Conservation (phyloP, 2,888 invertebrate genomes). For the Brachyptera risi region DNA sequence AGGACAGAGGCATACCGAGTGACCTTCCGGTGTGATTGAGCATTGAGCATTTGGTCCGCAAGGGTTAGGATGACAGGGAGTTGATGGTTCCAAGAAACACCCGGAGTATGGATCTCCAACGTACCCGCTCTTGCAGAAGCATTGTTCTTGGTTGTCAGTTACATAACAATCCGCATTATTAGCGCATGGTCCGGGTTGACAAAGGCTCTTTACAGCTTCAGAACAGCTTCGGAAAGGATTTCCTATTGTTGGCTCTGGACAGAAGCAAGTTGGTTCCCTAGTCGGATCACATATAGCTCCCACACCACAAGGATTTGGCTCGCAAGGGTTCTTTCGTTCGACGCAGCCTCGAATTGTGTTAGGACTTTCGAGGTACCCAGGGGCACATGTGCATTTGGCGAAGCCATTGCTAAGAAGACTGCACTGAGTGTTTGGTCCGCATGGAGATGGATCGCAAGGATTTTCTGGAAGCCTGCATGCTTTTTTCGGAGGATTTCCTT, state of each 20-base stretch:
- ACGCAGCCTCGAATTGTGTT: slow-evolving; percentile 84
- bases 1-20: slow-evolving; percentile 68
- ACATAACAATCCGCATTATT: slow-evolving; percentile 80
- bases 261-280: slow-evolving; percentile 75
- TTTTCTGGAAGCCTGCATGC: slow-evolving; percentile 68
- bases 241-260: slow-evolving; percentile 75
- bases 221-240: slow-evolving; percentile 77
- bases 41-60: slow-evolving; percentile 78
- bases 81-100: slow-evolving; percentile 64
- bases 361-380: slow-evolving; percentile 79
- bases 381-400: slow-evolving; percentile 81
- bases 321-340: slow-evolving; percentile 73
- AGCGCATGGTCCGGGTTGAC: slow-evolving; percentile 80
- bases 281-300: slow-evolving; percentile 77
- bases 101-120: slow-evolving; percentile 75
- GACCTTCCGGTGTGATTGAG: slow-evolving; percentile 61
- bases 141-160: slow-evolving; percentile 74
- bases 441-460: slow-evolving; percentile 81
- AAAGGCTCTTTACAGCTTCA: slow-evolving; percentile 58
- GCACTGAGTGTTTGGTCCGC: slow-evolving; percentile 86
- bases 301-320: slow-evolving; percentile 74
- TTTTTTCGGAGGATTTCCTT: slow-evolving; percentile 73
- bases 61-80: slow-evolving; percentile 72
- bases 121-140: slow-evolving; percentile 72
- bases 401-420: slow-evolving; percentile 71